A percentile compares a stretch with the other conserved stretches of the same genome.
These are phyloP conservation scores for Erethizon dorsatum DNA, from an alignment of 2,797 vertebrate species.

Conservation along the genomic window DNA sequence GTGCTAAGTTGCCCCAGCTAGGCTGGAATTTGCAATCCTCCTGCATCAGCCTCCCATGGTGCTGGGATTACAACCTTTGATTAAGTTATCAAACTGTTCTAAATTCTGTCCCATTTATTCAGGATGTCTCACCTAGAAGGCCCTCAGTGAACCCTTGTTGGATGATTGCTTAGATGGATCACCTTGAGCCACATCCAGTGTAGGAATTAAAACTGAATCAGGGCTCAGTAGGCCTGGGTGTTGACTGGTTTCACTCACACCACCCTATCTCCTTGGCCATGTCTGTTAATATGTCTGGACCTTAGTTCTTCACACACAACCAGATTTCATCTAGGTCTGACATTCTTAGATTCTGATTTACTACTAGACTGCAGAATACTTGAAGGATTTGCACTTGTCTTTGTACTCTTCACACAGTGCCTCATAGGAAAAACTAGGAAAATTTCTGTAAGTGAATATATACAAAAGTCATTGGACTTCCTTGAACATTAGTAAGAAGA, in stretches of 20 bases:
- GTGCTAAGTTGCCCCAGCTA: background rate
- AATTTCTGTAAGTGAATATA: background rate
- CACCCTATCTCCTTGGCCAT: background rate
- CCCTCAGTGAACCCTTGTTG: background rate
- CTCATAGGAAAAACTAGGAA: background rate
- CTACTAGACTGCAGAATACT: background rate
- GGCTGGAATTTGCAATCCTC: background rate
- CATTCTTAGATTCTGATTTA: slow-evolving; percentile 4
- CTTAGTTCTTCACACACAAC: slow-evolving; percentile 14
- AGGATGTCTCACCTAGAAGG: background rate
- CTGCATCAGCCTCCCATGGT: background rate
- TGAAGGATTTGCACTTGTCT: background rate
- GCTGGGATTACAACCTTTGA: background rate
- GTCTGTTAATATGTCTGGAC: background rate
- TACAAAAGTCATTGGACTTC: background rate
- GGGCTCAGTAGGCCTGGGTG: background rate
- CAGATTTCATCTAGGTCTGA: background rate
- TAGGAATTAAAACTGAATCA: background rate
- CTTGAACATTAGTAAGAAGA: background rate
- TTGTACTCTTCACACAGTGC: background rate
- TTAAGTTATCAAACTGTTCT: slow-evolving; percentile 29
- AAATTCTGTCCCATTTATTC: background rate
- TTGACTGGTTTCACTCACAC: background rate
- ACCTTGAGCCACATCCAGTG: background rate
- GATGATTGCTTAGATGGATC: background rate